Percentiles rank a stretch among this genome's conserved stretches.
These are phyloP conservation scores for Amazona guildingii DNA, from an alignment of 2,113 vertebrate genomes.

Conservation along the genomic window DNA sequence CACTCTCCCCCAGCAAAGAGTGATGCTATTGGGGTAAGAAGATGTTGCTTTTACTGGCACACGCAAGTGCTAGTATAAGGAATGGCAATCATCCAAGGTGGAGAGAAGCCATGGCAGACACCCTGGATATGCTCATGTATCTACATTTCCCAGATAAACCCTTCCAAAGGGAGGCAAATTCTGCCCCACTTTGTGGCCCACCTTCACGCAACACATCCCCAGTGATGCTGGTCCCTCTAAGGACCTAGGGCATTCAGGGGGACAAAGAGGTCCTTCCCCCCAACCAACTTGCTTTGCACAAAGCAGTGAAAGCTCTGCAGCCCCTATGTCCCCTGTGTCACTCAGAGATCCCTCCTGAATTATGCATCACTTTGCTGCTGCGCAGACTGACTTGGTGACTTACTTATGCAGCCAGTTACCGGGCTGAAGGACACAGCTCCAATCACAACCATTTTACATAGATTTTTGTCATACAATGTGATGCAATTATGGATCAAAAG, in stretches of 20 bases:
- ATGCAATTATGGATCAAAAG: not conserved
- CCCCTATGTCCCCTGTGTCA: not conserved
- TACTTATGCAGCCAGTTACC: not conserved
- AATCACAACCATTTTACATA: not conserved
- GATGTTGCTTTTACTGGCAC: not conserved
- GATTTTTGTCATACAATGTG: not conserved
- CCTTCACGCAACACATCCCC: not conserved
- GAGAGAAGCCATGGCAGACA: not conserved
- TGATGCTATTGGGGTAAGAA: not conserved
- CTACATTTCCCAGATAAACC: not conserved
- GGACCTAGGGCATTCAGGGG: not conserved
- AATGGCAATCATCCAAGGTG: not conserved
- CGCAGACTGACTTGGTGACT: not conserved
- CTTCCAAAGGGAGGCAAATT: not conserved
- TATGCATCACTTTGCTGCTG: not conserved
- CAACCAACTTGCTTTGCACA: not conserved
- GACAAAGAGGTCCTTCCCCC: not conserved
- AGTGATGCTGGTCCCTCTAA: not conserved
- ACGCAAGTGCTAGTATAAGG: rapidly evolving
- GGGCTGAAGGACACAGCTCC: not conserved
- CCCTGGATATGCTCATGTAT: rapidly evolving
- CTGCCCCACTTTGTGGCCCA: not conserved
- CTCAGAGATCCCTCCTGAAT: not conserved
- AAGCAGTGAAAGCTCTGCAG: rapidly evolving
- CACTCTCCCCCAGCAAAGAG: not conserved